Conservation (phyloP, 2,888 invertebrate species). For the Drosophila formosana region DNA sequence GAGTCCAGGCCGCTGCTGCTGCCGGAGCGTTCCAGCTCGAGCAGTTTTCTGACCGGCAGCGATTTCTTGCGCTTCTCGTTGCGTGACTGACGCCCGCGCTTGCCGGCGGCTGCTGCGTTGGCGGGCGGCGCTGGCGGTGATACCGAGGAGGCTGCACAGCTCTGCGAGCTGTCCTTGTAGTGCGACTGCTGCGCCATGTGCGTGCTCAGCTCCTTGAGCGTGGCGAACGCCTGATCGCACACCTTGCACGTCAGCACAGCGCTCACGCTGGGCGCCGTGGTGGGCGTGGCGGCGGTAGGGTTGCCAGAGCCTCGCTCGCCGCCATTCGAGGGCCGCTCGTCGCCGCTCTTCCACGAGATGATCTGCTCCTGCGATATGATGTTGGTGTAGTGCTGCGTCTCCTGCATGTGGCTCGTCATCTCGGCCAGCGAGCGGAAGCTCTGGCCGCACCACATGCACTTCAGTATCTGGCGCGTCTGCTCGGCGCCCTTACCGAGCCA, state of each 20-base stretch:
- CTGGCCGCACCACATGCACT: slow-evolving; percentile 99
- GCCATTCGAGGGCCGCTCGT: slow-evolving; percentile 87
- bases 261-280: slow-evolving; percentile 89
- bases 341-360: slow-evolving; percentile 97
- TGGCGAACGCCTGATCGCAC: slow-evolving; percentile 97
- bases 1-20: slow-evolving; percentile 87
- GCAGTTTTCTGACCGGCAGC: slow-evolving; percentile 94
- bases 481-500: slow-evolving; percentile 99
- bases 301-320: slow-evolving; percentile 3
- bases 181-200: slow-evolving; percentile 99
- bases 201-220: slow-evolving; percentile 97
- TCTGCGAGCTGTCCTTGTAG: slow-evolving; percentile 93
- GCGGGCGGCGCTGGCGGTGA: slow-evolving; percentile 41
- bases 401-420: slow-evolving; percentile 99
- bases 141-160: slow-evolving; percentile 40
- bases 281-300: slow-evolving; percentile 25
- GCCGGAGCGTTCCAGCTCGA: slow-evolving; percentile 93
- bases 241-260: slow-evolving; percentile 98
- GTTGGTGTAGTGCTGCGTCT: slow-evolving; percentile 99
- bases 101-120: slow-evolving; percentile 21
- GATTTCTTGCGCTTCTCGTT: slow-evolving; percentile 96
- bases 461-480: slow-evolving; percentile 97
- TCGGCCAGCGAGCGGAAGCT: slow-evolving; percentile 98
- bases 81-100: slow-evolving; percentile 91
- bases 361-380: slow-evolving; percentile 99